Conservation (phyloP, 1,140 invertebrate genomes). For the Bicyclus anynana region DNA sequence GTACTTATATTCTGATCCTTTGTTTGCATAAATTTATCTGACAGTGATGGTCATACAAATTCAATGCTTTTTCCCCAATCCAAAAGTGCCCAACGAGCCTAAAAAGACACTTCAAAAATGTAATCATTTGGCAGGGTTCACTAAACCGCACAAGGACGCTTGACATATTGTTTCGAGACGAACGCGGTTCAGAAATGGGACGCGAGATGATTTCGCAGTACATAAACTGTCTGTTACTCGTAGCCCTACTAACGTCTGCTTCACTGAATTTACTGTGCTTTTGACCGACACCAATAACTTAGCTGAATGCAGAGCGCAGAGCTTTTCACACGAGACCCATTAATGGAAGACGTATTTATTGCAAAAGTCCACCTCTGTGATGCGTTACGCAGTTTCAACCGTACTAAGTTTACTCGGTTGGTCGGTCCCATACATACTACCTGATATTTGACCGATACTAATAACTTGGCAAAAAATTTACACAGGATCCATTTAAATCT, state of each 20-base stretch:
- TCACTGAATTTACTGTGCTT: constrained; percentile 10
- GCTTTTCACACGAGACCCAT: not conserved
- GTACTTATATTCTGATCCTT: no score
- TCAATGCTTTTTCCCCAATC: no score
- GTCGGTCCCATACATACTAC: no score
- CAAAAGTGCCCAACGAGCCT: no score
- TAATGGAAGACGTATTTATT: not conserved
- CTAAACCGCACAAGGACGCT: constrained; percentile 26
- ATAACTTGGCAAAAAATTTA: no score
- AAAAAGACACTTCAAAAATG: not conserved
- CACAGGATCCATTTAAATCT: no score
- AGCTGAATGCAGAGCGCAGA: not conserved
- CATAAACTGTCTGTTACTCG: constrained; percentile 15
- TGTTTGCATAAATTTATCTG: no score
- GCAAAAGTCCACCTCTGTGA: no score
- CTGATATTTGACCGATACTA: no score
- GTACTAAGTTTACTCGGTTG: no score
- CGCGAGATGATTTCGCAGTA: constrained; percentile 4
- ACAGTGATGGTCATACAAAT: no score
- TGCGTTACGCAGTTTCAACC: no score
- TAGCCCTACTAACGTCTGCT: constrained; percentile 23
- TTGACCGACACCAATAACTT: constrained; percentile 12
- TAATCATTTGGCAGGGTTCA: constrained; percentile 2
- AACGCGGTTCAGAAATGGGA: constrained; percentile 8
- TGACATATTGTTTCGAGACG: constrained; percentile 12